phyloP scores from a whole-genome alignment of 1,140 invertebrate species.

The Saxidomus purpurata region DNA sequence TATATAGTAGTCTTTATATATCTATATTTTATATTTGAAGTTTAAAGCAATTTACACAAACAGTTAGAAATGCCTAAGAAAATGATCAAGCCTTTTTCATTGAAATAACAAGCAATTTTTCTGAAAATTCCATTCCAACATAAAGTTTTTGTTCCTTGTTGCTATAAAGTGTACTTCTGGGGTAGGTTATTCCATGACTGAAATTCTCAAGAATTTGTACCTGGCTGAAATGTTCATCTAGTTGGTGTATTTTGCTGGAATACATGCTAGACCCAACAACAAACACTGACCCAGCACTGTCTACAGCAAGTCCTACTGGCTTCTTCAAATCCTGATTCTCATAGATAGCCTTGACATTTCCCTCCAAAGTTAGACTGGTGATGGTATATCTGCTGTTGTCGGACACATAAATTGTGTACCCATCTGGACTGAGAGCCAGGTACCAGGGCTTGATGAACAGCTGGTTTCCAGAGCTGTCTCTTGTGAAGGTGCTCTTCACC shows the following conservation, averaged over 20 bases:
- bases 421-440: constrained; percentile 6
- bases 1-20: too few species aligned
- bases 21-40: too few species aligned
- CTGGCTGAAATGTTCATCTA: background rate
- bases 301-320: background rate
- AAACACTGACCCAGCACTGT: background rate
- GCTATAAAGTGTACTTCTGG: background rate
- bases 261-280: constrained; percentile 12
- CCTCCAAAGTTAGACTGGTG: constrained; percentile 20
- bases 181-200: background rate
- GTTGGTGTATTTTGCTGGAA: background rate
- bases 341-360: constrained; percentile 9
- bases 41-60: too few species aligned
- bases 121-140: constrained; percentile 24
- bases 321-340: background rate
- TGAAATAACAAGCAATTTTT: constrained; percentile 1
- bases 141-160: background rate
- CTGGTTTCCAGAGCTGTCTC: background rate
- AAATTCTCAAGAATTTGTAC: background rate
- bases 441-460: constrained; percentile 9
- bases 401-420: constrained; percentile 30
- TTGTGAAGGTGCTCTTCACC: background rate
- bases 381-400: background rate
- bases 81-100: too few species aligned
- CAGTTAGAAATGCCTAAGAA: too few species aligned